Evolutionary conservation across 2,888 invertebrate genomes (phyloP), one percentile per base, ranked within the genome.

Genomic region (Anoncus sp.): DNA sequence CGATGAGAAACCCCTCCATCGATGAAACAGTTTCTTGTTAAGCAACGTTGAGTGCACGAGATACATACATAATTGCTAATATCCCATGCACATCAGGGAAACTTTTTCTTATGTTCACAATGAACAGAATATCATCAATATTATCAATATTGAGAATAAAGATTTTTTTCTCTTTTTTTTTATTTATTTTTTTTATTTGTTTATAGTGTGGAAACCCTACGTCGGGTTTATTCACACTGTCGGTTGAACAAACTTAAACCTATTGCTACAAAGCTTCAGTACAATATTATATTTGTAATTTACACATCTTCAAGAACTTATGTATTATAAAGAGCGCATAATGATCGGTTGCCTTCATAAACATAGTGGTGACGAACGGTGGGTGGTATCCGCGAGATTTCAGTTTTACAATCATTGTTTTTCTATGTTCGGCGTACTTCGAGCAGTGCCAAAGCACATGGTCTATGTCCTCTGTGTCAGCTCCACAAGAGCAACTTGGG

Each of bases 391-490:
- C 43, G 10, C 43, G 43, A 5, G n/a, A 43, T 43, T 43, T 43
- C n/a, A 43, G 43, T 43, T 43, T 43, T 43, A 14, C 43, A n/a
- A 43, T n/a, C 43, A 43, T 43, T 14, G 14, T n/a, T 43, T 43
- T 14, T 7, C 43, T 3, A 14, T 43, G 43, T 1, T 43, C 5
- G 14, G 43, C 5, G n/a, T 43, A 43, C n/a, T 43, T 43, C n/a
- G 10, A 12, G 27, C 62, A 72, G 7, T 62, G 27, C 70, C 59
- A 60, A 1, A 70, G 20, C 6, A 70, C 24, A 9, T 71, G 60
- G 6, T 71, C 51, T 14, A 71, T 16, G 40, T 62, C 51, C 16
- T 71, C 51, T 6, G 35, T 27, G 1, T 6, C 40, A 4, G 24
- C 4, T 1, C 71, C 71, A 43, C 51, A 71, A 2, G 35, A 1